These are phyloP conservation scores for Andricus grossulariae DNA, from an alignment of 1,140 invertebrate species.

Conservation along the genomic window DNA sequence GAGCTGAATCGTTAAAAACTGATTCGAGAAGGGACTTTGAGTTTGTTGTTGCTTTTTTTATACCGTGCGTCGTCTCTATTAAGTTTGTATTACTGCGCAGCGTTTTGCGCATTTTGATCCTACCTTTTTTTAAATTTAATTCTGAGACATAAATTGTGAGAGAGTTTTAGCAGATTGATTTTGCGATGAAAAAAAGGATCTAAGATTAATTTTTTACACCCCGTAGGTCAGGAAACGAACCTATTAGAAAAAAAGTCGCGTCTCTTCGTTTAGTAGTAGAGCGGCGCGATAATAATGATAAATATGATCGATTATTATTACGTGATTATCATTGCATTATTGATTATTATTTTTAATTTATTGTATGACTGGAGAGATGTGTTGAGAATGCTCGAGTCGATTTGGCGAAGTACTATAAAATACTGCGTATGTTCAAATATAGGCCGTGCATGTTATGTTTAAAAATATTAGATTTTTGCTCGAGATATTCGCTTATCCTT, in stretches of 20 bases:
- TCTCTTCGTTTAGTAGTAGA: slow-evolving; percentile 48
- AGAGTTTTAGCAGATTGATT: neutral
- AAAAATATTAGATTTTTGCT: neutral
- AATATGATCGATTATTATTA: slow-evolving; percentile 7
- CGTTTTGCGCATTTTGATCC: slow-evolving; percentile 16
- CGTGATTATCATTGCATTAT: slow-evolving; percentile 39
- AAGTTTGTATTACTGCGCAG: slow-evolving; percentile 9
- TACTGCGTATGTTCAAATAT: slow-evolving; percentile 4
- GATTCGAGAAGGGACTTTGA: too few relatives aligned
- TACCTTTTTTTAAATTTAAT: neutral
- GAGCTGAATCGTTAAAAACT: too few relatives aligned
- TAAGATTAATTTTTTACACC: slow-evolving; percentile 14
- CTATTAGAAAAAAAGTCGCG: slow-evolving; percentile 1
- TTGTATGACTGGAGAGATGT: slow-evolving; percentile 50
- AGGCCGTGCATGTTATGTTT: slow-evolving; percentile 7
- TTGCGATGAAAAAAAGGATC: neutral
- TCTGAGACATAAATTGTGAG: neutral
- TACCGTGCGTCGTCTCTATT: neutral
- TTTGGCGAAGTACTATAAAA: slow-evolving; percentile 2
- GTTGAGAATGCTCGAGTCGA: slow-evolving; percentile 41
- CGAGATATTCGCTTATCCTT: slow-evolving; percentile 7
- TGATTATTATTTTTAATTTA: slow-evolving; percentile 65
- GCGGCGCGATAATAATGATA: neutral
- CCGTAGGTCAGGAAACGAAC: neutral
- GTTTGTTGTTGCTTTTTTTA: neutral